A percentile compares a stretch with the other conserved stretches of the same genome.
phyloP scores from a whole-genome alignment of 2,113 vertebrate species.

The Toxotes jaculatrix region DNA sequence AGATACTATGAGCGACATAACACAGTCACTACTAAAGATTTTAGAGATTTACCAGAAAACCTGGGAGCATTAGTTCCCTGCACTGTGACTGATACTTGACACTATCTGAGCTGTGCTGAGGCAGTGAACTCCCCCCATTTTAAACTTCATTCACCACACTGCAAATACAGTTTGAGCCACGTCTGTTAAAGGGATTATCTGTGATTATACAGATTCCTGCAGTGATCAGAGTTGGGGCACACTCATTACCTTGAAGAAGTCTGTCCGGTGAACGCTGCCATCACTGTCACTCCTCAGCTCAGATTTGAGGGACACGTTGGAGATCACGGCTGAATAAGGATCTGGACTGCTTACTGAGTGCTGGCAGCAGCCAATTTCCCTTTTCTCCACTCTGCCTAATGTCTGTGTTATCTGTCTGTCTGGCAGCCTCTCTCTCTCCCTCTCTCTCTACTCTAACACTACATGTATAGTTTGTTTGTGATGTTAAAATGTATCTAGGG shows the following conservation, averaged over 20 bases:
- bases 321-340: constrained; percentile 45
- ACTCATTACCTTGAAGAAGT: not conserved
- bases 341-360: constrained; percentile 24
- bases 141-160: not conserved
- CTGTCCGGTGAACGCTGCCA: constrained; percentile 9
- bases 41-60: not conserved
- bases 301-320: constrained; percentile 36
- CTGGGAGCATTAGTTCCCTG: not conserved
- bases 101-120: not conserved
- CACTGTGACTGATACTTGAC: not conserved
- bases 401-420: constrained; percentile 18
- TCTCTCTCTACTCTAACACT: not conserved
- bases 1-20: too few relatives aligned
- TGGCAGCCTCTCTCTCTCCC: constrained; percentile 20
- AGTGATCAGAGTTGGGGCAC: constrained; percentile 5
- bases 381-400: constrained; percentile 27
- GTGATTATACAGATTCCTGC: constrained; percentile 33
- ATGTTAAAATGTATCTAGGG: not conserved
- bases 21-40: not conserved
- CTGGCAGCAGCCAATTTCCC: constrained; percentile 40
- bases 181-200: constrained; percentile 35
- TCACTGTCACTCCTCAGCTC: not conserved
- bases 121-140: not conserved
- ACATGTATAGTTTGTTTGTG: not conserved
- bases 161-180: constrained; percentile 26